These are phyloP conservation scores for Punctoribates punctum DNA, from an alignment of 2,888 invertebrate species.

Conservation along the genomic window DNA sequence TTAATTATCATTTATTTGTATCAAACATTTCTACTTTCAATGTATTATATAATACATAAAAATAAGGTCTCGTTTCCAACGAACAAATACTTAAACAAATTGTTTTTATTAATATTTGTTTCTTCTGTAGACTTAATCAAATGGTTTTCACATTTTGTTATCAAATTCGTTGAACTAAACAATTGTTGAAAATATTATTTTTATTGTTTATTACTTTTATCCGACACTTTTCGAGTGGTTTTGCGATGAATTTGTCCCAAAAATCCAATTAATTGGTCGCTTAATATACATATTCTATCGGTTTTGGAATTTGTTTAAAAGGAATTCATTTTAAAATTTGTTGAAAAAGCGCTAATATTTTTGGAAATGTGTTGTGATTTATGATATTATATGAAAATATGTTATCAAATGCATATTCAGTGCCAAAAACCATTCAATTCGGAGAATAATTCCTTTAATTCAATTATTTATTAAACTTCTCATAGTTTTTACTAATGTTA, in stretches of 20 bases:
- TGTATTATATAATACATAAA: neutral
- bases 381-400: neutral
- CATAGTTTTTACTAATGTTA: neutral
- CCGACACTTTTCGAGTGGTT: no score
- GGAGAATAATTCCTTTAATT: neutral
- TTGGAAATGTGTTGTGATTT: constrained; percentile 15
- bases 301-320: no score
- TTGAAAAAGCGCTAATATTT: neutral
- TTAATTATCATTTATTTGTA: neutral
- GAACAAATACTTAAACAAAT: neutral
- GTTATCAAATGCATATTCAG: constrained; percentile 7
- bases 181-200: neutral
- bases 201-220: neutral
- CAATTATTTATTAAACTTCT: neutral
- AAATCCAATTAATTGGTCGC: no score
- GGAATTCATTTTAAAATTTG: neutral
- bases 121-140: neutral
- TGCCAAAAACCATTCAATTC: neutral
- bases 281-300: no score
- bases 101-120: neutral
- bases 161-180: no score
- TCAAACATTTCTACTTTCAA: neutral
- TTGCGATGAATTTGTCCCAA: no score
- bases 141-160: no score
- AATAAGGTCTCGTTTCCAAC: constrained; percentile 31